These are phyloP conservation scores for Nephila pilipes DNA, from an alignment of 1,140 invertebrate species.

Conservation along the genomic window DNA sequence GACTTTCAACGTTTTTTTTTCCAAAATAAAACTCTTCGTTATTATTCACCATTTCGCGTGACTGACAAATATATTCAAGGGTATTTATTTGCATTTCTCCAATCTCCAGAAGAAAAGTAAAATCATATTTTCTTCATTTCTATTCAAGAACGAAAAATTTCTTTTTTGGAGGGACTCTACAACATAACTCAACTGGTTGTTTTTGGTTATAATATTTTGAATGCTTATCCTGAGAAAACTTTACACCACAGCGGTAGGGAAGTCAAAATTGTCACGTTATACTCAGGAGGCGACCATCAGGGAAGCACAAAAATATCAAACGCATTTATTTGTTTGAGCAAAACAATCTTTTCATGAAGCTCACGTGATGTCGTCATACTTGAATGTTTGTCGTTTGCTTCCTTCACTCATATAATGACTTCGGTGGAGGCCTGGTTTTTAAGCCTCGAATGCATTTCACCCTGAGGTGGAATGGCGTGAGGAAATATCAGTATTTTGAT, in stretches of 20 bases:
- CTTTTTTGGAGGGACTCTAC: not conserved
- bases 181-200: not conserved
- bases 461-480: conserved; percentile 45
- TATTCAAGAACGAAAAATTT: not conserved
- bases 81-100: conserved; percentile 39
- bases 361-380: conserved; percentile 75
- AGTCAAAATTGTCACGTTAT: conserved; percentile 68
- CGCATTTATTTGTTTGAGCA: conserved; percentile 72
- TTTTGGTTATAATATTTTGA: not conserved
- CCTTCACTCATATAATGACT: conserved; percentile 63
- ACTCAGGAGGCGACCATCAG: conserved; percentile 48
- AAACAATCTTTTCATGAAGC: conserved; percentile 54
- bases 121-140: conserved; percentile 36
- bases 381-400: conserved; percentile 68
- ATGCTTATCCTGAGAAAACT: not conserved
- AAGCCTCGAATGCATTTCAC: not conserved
- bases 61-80: not conserved
- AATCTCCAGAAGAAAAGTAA: not conserved
- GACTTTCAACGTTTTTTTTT: not conserved
- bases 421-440: conserved; percentile 57
- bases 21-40: conserved; percentile 15
- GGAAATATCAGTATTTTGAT: not conserved
- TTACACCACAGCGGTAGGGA: not conserved
- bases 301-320: conserved; percentile 65
- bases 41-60: conserved; percentile 8